A percentile compares a stretch with the other conserved stretches of the same genome.
phyloP scores from a whole-genome alignment of 1,140 invertebrate genomes.

The Drosophila parvula region DNA sequence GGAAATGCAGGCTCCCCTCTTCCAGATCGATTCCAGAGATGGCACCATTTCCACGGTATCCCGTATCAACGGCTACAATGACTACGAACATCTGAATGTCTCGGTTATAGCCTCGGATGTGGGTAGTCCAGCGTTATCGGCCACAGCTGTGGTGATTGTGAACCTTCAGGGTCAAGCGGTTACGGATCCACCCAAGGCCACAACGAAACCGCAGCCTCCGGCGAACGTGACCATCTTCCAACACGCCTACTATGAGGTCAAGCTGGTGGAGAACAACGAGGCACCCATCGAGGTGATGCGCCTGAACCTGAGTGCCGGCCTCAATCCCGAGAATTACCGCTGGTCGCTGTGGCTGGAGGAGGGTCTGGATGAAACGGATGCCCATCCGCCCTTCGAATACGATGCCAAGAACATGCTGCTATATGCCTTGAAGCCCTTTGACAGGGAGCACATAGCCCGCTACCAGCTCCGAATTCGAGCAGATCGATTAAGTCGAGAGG shows the following conservation, averaged over 20 bases:
- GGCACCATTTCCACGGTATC: constrained; percentile 90
- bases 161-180: constrained; percentile 87
- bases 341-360: constrained; percentile 78
- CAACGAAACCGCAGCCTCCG: constrained; percentile 57
- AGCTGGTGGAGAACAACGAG: constrained; percentile 90
- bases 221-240: constrained; percentile 86
- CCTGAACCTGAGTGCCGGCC: constrained; percentile 87
- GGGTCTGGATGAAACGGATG: constrained; percentile 71
- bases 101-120: constrained; percentile 93
- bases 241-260: constrained; percentile 90
- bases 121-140: constrained; percentile 91
- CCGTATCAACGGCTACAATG: constrained; percentile 87
- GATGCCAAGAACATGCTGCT: constrained; percentile 90
- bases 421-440: constrained; percentile 88
- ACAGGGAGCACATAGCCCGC: constrained; percentile 87
- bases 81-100: constrained; percentile 86
- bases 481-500: constrained; percentile 83
- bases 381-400: constrained; percentile 86
- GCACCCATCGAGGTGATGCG: constrained; percentile 89
- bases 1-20: constrained; percentile 87
- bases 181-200: constrained; percentile 84
- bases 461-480: constrained; percentile 89
- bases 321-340: constrained; percentile 81
- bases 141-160: constrained; percentile 89
- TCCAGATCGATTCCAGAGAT: constrained; percentile 91